Evolutionary conservation across 1,140 invertebrate genomes (phyloP), one percentile per base, ranked within the genome.

Genomic region (Heliconius melpomene): DNA sequence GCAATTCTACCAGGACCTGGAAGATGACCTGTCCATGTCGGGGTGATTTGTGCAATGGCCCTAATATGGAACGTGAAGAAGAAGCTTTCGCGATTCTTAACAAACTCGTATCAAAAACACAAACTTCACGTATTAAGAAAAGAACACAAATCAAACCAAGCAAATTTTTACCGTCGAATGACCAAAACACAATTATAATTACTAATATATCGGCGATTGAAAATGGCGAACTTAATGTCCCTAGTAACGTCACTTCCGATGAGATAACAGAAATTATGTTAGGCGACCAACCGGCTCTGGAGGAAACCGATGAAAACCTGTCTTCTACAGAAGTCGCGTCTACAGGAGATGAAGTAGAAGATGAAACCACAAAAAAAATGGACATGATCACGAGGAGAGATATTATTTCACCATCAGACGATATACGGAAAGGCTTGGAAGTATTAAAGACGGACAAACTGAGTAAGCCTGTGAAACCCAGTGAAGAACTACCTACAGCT

Each of bases 11-110:
- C 1, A 95, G 92, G 80, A 89, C 87, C 7, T 94, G 95, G 88
- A 89, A 90, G 29, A 93, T 94, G 82, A 94, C 92, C 11, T 96
- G 95, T 80, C 95, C 95, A 8, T 96, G 95, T 84, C 91, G 89
- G 8, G 93, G 92, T 8, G 87, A 93, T 18, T 90, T 95, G 1
- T 96, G 95, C 86, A 96, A 96, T 77, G 90, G 91, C 20, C 85
- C 86, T 5, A 92, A 92, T 50, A 88, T 88, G 1, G 83, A 91
- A 46, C 85, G 92, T n/a, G 93, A 93, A 82, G 81, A 74, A 0
- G 87, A 89, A 38, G 90, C 91, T 1, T 94, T 94, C 70, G 85
- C 83, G 2, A 78, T 87, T 73, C 86, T 90, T 38, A 82, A 82
- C 7, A 83, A 88, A 75, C 82, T 90, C 20, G 86, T 87, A 3